Percentiles rank a stretch among this genome's conserved stretches.
Conservation (phyloP, 30 jellyfish, hydroid and myxozoan species). For the Kudoa iwatai region DNA sequence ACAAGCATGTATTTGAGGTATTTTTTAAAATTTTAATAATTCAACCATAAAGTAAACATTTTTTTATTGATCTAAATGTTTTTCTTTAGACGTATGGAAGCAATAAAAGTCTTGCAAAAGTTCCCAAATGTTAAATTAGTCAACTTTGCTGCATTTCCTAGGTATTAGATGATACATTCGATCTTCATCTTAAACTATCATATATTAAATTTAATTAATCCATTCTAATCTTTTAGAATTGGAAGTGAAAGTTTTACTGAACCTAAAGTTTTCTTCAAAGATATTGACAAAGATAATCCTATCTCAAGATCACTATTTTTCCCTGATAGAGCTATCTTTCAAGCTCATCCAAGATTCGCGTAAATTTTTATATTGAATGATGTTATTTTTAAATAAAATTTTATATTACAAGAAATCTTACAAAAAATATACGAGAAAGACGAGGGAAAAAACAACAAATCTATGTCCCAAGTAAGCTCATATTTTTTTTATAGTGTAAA, state of each 20-base stretch:
- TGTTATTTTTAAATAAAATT: background rate
- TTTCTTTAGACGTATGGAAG: background rate
- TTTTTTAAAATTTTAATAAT: too few species aligned
- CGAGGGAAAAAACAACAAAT: conserved; percentile 41
- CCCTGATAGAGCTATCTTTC: conserved; percentile 59
- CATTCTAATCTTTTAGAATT: conserved; percentile 4
- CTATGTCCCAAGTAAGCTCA: conserved; percentile 29
- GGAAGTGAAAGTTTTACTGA: conserved; percentile 58
- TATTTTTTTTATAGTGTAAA: too few species aligned
- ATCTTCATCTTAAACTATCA: background rate
- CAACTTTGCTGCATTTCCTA: conserved; percentile 37
- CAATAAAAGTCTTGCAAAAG: conserved; percentile 4
- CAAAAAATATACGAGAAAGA: conserved; percentile 34
- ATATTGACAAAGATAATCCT: conserved; percentile 7
- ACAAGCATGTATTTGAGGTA: conserved; percentile 73
- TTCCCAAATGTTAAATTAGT: conserved; percentile 9
- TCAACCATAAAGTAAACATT: too few species aligned
- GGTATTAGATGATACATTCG: conserved; percentile 5
- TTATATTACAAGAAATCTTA: conserved; percentile 11
- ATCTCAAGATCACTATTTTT: conserved; percentile 30
- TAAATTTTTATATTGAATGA: conserved; percentile 1
- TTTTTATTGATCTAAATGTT: too few species aligned
- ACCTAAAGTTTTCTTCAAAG: conserved; percentile 3
- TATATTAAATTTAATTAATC: background rate
- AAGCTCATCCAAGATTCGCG: conserved; percentile 53